Percentiles rank a stretch among this genome's conserved stretches.
phyloP scores from a whole-genome alignment of 2,888 invertebrate genomes.

The Lasioglossum pauxillum region DNA sequence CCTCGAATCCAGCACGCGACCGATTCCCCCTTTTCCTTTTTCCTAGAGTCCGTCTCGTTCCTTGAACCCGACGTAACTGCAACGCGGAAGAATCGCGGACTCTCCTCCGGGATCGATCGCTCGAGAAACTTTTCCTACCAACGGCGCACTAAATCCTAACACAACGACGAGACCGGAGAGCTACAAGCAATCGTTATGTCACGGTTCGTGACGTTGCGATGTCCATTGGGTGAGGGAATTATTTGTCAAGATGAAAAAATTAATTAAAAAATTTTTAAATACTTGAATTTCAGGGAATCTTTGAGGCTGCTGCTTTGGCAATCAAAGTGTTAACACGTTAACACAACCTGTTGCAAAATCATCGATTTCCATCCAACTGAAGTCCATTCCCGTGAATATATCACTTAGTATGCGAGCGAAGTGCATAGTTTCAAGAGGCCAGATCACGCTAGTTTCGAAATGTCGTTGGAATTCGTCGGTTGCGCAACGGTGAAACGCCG shows the following conservation, averaged over 20 bases:
- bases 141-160: background rate
- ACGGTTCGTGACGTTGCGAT: background rate
- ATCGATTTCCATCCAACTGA: background rate
- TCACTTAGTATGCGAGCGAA: background rate
- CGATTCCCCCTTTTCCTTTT: background rate
- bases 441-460: background rate
- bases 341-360: background rate
- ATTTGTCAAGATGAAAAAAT: background rate
- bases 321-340: too few species aligned
- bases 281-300: too few species aligned
- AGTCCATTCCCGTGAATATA: background rate
- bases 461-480: constrained; percentile 3
- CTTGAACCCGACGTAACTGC: background rate
- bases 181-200: background rate
- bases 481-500: constrained; percentile 22
- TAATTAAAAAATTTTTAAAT: too few species aligned
- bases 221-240: too few species aligned
- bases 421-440: background rate
- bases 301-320: too few species aligned
- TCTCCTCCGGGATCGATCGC: background rate
- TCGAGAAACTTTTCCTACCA: background rate
- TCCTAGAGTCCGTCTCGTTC: background rate
- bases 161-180: background rate
- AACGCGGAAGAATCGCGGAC: background rate
- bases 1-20: background rate